Evolutionary conservation across 2,797 vertebrate genomes (phyloP), one percentile per base, ranked within the genome.

Genomic region (Halcyon leucocephala): DNA sequence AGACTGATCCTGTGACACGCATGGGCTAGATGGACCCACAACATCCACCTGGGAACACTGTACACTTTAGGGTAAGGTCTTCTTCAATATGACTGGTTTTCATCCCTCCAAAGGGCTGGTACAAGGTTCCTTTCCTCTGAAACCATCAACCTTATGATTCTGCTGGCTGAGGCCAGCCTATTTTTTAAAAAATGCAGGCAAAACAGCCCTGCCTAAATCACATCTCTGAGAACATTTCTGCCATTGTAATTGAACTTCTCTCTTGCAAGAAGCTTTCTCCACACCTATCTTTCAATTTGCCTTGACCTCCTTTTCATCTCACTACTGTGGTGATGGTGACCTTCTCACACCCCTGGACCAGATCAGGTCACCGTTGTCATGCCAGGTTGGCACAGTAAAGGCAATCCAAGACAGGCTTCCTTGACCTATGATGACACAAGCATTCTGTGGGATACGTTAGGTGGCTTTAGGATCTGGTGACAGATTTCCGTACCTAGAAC

Each of bases 371-470:
- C 77, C 5, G 0, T 41, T 82, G 49, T 31, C 79, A 64, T 9
- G 22, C 71, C n/a, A 29, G 72, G 25, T 0, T 78, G 85, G 57
- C 72, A 61, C 17, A 16, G 85, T 67, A 31, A 4, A 67, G 12
- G 65, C 49, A 37, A 49, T 35, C 57, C 67, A 39, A 80, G 51
- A 33, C 39, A 41, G n/a, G 2, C 28, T 81, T 42, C 65, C 46
- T 19, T 94, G 87, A 90, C 82, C 87, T 95, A 86, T 96, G 90
- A 91, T 74, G 91, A 42, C 33, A 35, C 65, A 28, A 71, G 49
- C 2, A 21, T 31, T 65, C 87, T 58, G 93, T 91, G 95, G 88
- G 90, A 86, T 12, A 73, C 81, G 82, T 62, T 78, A 94, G 44
- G 82, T 46, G 89, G 35, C 79, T 78, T 10, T 25, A 31, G 88